These are phyloP conservation scores for Stenodema calcarata DNA, from an alignment of 2,888 invertebrate species.

Conservation along the genomic window DNA sequence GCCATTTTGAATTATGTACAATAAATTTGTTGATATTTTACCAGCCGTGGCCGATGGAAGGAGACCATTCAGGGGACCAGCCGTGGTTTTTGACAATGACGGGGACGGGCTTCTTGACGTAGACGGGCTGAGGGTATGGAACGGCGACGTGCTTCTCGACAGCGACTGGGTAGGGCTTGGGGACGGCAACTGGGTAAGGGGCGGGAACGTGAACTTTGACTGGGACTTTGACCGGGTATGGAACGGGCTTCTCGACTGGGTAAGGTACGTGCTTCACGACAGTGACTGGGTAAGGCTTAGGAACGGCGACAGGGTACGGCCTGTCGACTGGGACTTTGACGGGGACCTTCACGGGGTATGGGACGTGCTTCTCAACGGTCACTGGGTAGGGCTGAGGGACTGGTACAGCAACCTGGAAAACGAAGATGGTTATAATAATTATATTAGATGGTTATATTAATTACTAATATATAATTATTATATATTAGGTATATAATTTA, in stretches of 20 bases:
- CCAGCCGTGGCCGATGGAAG: background rate
- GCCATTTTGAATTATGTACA: background rate
- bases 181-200: conserved; percentile 69
- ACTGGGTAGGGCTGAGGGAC: conserved; percentile 62
- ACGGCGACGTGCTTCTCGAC: conserved; percentile 79
- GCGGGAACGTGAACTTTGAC: conserved; percentile 65
- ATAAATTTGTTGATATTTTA: background rate
- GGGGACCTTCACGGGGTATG: conserved; percentile 63
- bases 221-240: conserved; percentile 72
- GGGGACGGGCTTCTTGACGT: conserved; percentile 79
- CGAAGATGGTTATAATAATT: no score
- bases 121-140: conserved; percentile 71
- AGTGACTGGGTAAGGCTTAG: conserved; percentile 59
- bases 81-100: conserved; percentile 70
- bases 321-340: conserved; percentile 70
- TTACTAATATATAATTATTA: no score
- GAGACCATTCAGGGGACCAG: conserved; percentile 11
- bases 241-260: conserved; percentile 63
- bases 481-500: no score
- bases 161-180: conserved; percentile 78
- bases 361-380: conserved; percentile 62
- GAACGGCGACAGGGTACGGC: conserved; percentile 71
- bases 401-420: conserved; percentile 1
- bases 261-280: conserved; percentile 69
- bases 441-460: no score